A percentile compares a stretch with the other conserved stretches of the same genome.
Conservation (phyloP, 2,888 invertebrate species). For the Eristalis pertinax region DNA sequence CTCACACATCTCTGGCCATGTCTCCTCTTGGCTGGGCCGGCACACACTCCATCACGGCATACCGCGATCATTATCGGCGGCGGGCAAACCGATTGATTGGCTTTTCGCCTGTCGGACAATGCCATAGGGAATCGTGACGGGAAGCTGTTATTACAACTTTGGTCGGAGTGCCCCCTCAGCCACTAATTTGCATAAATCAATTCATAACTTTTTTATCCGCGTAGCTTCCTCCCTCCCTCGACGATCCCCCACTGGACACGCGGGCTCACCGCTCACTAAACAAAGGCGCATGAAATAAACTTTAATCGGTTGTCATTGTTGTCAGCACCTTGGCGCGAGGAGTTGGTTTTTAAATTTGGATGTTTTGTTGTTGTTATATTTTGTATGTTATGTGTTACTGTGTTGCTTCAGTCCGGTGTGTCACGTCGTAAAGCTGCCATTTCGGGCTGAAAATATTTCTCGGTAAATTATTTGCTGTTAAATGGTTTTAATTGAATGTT, state of each 20-base stretch:
- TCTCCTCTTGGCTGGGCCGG: conserved; percentile 19
- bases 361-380: conserved; percentile 20
- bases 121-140: conserved; percentile 74
- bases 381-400: conserved; percentile 10
- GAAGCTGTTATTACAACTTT: conserved; percentile 74
- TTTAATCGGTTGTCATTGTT: conserved; percentile 72
- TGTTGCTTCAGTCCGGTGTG: conserved; percentile 60
- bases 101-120: conserved; percentile 71
- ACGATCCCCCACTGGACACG: neutral
- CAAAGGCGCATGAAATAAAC: conserved; percentile 70
- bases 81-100: conserved; percentile 69
- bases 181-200: conserved; percentile 71
- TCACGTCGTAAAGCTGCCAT: conserved; percentile 72
- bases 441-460: conserved; percentile 68
- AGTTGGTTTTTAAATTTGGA: conserved; percentile 61
- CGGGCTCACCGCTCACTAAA: conserved; percentile 31
- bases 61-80: conserved; percentile 60
- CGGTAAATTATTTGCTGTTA: conserved; percentile 72
- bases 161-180: conserved; percentile 53
- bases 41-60: conserved; percentile 39
- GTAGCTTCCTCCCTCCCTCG: conserved; percentile 21
- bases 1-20: conserved; percentile 6
- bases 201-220: conserved; percentile 68
- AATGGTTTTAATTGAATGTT: conserved; percentile 72
- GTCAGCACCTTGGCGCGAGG: conserved; percentile 71